A percentile compares a stretch with the other conserved stretches of the same genome.
phyloP scores from a whole-genome alignment of 1,140 invertebrate genomes.

The Drosophila equinoxialis region DNA sequence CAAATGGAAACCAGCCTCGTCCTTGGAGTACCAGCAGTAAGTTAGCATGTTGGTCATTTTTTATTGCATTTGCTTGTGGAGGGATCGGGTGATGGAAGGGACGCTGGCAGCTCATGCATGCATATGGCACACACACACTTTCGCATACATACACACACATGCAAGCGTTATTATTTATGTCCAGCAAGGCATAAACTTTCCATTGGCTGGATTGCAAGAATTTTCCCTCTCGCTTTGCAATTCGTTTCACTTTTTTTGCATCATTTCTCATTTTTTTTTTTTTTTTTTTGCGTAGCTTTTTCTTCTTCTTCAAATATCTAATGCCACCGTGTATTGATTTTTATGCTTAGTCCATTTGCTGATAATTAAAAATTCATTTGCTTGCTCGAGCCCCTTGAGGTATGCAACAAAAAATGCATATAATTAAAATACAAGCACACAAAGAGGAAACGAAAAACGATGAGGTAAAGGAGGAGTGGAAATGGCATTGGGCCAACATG shows the following conservation, averaged over 20 bases:
- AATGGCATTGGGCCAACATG: conserved; percentile 20
- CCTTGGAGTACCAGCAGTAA: conserved; percentile 2
- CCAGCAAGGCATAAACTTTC: conserved; percentile 47
- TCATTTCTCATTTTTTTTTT: neutral
- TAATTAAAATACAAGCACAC: conserved; percentile 68
- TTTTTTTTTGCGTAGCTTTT: conserved; percentile 19
- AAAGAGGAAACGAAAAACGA: conserved; percentile 11
- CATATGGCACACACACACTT: conserved; percentile 19
- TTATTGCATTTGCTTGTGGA: conserved; percentile 35
- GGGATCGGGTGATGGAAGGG: neutral
- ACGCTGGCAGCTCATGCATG: conserved; percentile 31
- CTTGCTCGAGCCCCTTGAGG: conserved; percentile 44
- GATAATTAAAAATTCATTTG: conserved; percentile 81
- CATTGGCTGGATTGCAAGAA: conserved; percentile 7
- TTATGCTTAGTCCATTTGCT: conserved; percentile 41
- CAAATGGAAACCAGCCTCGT: conserved; percentile 8
- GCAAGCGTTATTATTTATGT: conserved; percentile 54
- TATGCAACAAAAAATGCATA: conserved; percentile 75
- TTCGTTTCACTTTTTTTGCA: conserved; percentile 11
- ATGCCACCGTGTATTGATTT: conserved; percentile 59
- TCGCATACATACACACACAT: neutral
- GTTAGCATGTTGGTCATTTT: conserved; percentile 28
- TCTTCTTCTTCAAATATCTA: neutral
- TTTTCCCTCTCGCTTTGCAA: conserved; percentile 17
- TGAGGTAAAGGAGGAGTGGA: conserved; percentile 9